These are phyloP conservation scores for Lepas anatifera DNA, from an alignment of 2,888 invertebrate genomes.

Conservation along the genomic window DNA sequence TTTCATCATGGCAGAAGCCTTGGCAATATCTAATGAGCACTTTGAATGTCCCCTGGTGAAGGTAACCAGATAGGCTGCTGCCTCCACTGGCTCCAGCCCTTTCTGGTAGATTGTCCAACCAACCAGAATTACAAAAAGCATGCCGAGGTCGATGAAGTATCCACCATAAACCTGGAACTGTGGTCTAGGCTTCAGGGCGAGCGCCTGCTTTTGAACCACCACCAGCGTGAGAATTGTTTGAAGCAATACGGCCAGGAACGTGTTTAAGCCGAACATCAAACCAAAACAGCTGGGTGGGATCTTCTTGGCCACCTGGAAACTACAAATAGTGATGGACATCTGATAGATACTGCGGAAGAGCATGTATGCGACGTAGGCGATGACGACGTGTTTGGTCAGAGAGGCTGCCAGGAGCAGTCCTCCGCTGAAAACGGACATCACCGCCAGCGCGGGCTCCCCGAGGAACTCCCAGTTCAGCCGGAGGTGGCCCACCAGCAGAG, in stretches of 20 bases:
- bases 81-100: not conserved
- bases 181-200: slow-evolving; percentile 24
- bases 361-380: slow-evolving; percentile 63
- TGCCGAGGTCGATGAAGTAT: slow-evolving; percentile 50
- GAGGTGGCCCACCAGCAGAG: slow-evolving; percentile 41
- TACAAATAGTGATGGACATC: slow-evolving; percentile 63
- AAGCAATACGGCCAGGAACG: slow-evolving; percentile 59
- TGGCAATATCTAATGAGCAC: too few species aligned
- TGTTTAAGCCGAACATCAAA: slow-evolving; percentile 80
- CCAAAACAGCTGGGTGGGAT: slow-evolving; percentile 75
- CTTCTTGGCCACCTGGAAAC: slow-evolving; percentile 72
- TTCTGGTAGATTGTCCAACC: not conserved
- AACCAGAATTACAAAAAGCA: slow-evolving; percentile 41
- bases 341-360: slow-evolving; percentile 64
- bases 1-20: too few species aligned
- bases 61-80: not conserved
- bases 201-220: slow-evolving; percentile 40
- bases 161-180: slow-evolving; percentile 48
- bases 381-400: slow-evolving; percentile 44
- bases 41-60: too few species aligned
- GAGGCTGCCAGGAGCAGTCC: slow-evolving; percentile 41
- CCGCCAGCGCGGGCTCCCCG: slow-evolving; percentile 39
- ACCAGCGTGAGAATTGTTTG: slow-evolving; percentile 64
- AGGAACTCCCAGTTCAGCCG: slow-evolving; percentile 41
- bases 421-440: slow-evolving; percentile 40